Conservation (phyloP, 2,797 vertebrate species). For the Crocidura indochinensis region DNA sequence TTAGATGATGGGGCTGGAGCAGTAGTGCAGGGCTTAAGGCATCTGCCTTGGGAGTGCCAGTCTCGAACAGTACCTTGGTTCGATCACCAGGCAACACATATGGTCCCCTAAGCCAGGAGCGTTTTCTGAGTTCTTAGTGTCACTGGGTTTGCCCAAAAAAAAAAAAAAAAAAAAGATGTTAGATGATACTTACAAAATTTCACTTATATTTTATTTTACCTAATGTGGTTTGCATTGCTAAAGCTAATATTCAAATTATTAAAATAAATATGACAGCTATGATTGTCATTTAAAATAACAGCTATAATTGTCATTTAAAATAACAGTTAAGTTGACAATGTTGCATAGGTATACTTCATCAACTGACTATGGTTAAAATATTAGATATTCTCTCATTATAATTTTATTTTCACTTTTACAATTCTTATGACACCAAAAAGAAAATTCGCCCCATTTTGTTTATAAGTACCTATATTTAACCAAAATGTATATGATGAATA, state of each 20-base stretch:
- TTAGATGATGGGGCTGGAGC: no score
- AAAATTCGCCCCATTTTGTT: constrained; percentile 58
- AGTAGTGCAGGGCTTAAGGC: no score
- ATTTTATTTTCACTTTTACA: constrained; percentile 65
- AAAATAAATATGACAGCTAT: constrained; percentile 34
- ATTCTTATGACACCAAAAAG: constrained; percentile 54
- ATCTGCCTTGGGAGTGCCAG: no score
- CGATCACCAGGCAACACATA: no score
- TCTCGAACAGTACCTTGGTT: no score
- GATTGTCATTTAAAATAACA: background rate
- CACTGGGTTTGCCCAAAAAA: background rate
- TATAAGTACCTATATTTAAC: constrained; percentile 18
- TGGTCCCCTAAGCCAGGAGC: no score
- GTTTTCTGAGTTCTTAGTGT: no score
- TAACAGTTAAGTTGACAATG: background rate
- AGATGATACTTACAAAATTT: background rate
- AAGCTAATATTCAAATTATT: background rate
- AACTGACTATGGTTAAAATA: constrained; percentile 16
- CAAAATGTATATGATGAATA: constrained; percentile 68
- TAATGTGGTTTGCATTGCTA: background rate
- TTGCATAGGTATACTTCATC: background rate
- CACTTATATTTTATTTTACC: background rate
- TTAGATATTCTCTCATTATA: constrained; percentile 18
- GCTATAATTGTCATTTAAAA: background rate
- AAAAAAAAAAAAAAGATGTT: constrained; percentile 53